phyloP scores from a whole-genome alignment of 2,113 vertebrate species.

The Rhea americana region DNA sequence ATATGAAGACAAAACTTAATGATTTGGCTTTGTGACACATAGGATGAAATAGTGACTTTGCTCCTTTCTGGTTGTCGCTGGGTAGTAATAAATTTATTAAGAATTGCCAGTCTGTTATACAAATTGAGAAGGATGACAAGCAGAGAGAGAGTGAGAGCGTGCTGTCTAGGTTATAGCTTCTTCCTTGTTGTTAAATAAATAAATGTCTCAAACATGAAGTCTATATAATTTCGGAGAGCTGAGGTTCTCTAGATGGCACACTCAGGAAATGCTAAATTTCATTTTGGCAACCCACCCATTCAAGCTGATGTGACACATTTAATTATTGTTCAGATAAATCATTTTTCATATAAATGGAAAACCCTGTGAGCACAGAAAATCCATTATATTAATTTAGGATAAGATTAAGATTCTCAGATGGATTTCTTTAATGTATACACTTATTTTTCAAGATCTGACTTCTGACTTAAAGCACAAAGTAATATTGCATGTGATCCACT shows the following conservation, averaged over 20 bases:
- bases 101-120: not conserved
- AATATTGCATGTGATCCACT: not conserved
- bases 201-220: not conserved
- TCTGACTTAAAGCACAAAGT: not conserved
- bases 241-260: not conserved
- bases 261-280: not conserved
- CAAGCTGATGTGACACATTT: not conserved
- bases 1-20: not conserved
- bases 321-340: not conserved
- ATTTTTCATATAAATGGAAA: constrained; percentile 17
- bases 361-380: not conserved
- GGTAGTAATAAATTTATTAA: not conserved
- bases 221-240: not conserved
- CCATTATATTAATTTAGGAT: not conserved
- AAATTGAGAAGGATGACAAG: not conserved
- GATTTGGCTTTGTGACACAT: not conserved
- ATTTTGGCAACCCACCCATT: not conserved
- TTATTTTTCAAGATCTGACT: not conserved
- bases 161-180: not conserved
- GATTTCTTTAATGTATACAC: not conserved
- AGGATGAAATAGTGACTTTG: not conserved
- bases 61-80: not conserved
- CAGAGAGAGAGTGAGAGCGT: not conserved
- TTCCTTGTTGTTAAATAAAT: not conserved
- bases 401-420: not conserved